These are phyloP conservation scores for Psix sp. DNA, from an alignment of 1,140 invertebrate species.

Conservation along the genomic window DNA sequence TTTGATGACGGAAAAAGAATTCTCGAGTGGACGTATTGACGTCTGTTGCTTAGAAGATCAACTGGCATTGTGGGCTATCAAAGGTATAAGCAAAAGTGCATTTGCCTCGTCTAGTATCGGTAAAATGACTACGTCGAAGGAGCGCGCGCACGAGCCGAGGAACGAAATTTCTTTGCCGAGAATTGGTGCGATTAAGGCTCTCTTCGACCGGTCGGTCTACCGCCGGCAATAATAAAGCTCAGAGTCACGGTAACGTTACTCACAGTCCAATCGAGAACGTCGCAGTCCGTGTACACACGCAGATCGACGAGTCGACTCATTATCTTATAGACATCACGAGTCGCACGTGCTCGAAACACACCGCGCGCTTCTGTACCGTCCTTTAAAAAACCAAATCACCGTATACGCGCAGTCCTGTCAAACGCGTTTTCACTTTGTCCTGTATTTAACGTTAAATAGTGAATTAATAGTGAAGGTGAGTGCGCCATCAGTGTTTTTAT, in stretches of 20 bases:
- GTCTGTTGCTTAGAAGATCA: no score
- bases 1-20: no score
- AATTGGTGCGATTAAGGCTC: slow-evolving; percentile 39
- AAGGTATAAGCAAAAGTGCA: slow-evolving; percentile 17
- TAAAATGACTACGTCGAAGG: slow-evolving; percentile 11
- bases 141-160: slow-evolving; percentile 24
- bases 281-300: slow-evolving; percentile 26
- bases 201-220: slow-evolving; percentile 43
- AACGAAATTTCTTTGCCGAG: slow-evolving; percentile 31
- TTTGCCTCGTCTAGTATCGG: slow-evolving; percentile 11
- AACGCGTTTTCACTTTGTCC: not conserved
- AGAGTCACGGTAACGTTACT: slow-evolving; percentile 33
- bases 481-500: no score
- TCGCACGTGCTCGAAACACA: slow-evolving; percentile 31
- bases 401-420: not conserved
- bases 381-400: slow-evolving; percentile 4
- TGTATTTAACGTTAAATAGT: no score
- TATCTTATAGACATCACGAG: slow-evolving; percentile 34
- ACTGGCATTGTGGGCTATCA: not conserved
- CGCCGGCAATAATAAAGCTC: slow-evolving; percentile 40
- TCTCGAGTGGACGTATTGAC: no score
- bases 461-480: no score
- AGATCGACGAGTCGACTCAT: slow-evolving; percentile 25
- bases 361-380: slow-evolving; percentile 14
- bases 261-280: slow-evolving; percentile 45